phyloP scores from a whole-genome alignment of 2,888 invertebrate species.

The Corythucha ciliata region DNA sequence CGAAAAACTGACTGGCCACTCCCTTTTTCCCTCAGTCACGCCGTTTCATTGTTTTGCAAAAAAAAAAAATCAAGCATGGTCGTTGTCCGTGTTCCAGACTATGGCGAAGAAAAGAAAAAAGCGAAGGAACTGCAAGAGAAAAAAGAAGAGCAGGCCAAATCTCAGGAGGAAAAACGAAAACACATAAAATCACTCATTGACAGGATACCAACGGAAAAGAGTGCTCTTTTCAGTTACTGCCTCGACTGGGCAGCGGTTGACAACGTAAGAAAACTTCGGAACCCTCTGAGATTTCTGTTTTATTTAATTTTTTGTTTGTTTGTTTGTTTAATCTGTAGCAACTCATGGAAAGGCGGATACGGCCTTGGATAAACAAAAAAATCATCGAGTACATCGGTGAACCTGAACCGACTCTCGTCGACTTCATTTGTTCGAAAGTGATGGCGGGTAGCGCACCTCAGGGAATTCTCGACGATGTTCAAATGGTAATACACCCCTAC shows the following conservation, averaged over 20 bases:
- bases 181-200: constrained; percentile 96
- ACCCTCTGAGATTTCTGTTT: too few species aligned
- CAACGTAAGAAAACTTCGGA: constrained; percentile 46
- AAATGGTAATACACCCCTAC: constrained; percentile 63
- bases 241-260: constrained; percentile 83
- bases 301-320: background rate
- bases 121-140: constrained; percentile 42
- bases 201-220: constrained; percentile 96
- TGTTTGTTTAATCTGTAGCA: constrained; percentile 41
- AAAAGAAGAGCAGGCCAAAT: constrained; percentile 55
- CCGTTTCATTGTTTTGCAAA: too few species aligned
- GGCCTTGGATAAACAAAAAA: constrained; percentile 99
- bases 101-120: constrained; percentile 47
- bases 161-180: constrained; percentile 89
- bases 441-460: constrained; percentile 86
- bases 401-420: constrained; percentile 95
- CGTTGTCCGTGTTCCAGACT: too few species aligned
- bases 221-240: constrained; percentile 87
- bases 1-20: too few species aligned
- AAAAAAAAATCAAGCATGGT: too few species aligned
- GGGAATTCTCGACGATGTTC: constrained; percentile 93
- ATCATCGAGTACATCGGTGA: constrained; percentile 99
- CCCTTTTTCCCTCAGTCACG: too few species aligned
- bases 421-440: constrained; percentile 98
- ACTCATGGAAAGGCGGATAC: constrained; percentile 91